Evolutionary conservation across 2,797 vertebrate species (phyloP), one percentile per base, ranked within the genome.

Genomic region (Ctenopoma multispine): DNA sequence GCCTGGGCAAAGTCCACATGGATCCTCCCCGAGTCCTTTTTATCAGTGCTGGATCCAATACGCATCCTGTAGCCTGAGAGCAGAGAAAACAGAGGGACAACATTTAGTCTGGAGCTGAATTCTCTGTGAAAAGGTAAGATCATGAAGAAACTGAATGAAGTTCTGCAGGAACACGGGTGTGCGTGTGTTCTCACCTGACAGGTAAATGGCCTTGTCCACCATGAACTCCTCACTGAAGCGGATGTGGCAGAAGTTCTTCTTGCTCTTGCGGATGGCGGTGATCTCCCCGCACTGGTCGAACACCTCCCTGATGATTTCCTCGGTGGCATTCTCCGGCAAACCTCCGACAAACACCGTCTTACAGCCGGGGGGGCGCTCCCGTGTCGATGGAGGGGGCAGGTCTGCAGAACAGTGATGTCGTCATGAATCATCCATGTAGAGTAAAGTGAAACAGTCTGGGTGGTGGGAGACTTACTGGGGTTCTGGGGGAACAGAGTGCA

Each of bases 191-290:
- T 69, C 54, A 92, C 90, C 90, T 81, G 90, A 92, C 65, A 92
- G 94, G 80, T 96, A 96, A 1, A 99, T 91, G 0, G 97, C 96
- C 84, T 96, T 97, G 91, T 98, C 97, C 75, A 98, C 95, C 86
- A 96, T 97, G 80, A 95, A 95, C 86, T 98, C 96, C 74, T 98
- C 96, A 1, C 93, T 90, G 70, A 97, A 98, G 55, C 97, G 96
- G 87, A 99, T 96, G 78, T 99, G 97, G 83, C 97, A 98, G 92
- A 98, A 99, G 75, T 98, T 97, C 91, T 98, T 98, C 90, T 97
- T 98, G 90, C 97, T 97, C 89, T 97, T 98, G 24, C 97, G 95
- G 82, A 99, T 95, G 48, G 97, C 97, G 7, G 88, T 93, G 91
- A 98, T 97, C 31, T 97, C 94, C n/a, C 97, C 97, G 0, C 97